Evolutionary conservation across 2,113 vertebrate species (phyloP).

Genomic region (Apeltes quadracus): DNA sequence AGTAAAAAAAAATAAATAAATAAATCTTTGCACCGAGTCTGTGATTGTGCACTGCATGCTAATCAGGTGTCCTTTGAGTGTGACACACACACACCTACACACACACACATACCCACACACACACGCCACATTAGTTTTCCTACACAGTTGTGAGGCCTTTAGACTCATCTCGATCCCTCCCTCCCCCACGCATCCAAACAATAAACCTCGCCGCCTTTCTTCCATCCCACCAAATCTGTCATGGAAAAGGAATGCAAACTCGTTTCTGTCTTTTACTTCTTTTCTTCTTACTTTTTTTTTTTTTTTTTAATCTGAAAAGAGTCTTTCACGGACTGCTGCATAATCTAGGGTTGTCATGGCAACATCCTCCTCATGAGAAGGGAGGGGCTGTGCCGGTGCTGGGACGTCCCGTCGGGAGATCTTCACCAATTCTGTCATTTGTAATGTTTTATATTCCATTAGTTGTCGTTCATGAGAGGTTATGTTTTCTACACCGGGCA

Average conservation of each 20-base stretch:
- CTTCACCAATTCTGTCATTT: not conserved
- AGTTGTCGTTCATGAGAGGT: not conserved
- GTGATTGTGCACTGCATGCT: constrained; percentile 58
- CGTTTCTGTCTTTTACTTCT: constrained; percentile 49
- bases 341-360: constrained; percentile 69
- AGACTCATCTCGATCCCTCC: constrained; percentile 13
- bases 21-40: constrained; percentile 30
- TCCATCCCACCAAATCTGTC: constrained; percentile 52
- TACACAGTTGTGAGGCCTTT: constrained; percentile 44
- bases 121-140: constrained; percentile 39
- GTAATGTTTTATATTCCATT: not conserved
- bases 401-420: constrained; percentile 37
- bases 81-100: constrained; percentile 1
- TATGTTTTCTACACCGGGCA: not conserved
- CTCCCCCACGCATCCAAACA: constrained; percentile 37
- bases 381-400: constrained; percentile 38
- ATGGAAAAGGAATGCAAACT: constrained; percentile 76
- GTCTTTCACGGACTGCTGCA: constrained; percentile 71
- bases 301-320: constrained; percentile 66
- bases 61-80: constrained; percentile 55
- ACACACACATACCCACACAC: constrained; percentile 11
- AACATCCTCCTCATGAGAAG: constrained; percentile 61
- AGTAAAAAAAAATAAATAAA: constrained; percentile 12
- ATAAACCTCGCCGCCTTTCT: constrained; percentile 46
- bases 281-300: constrained; percentile 8